These are phyloP conservation scores for Diarsia brunnea DNA, from an alignment of 2,888 invertebrate genomes.

Conservation along the genomic window DNA sequence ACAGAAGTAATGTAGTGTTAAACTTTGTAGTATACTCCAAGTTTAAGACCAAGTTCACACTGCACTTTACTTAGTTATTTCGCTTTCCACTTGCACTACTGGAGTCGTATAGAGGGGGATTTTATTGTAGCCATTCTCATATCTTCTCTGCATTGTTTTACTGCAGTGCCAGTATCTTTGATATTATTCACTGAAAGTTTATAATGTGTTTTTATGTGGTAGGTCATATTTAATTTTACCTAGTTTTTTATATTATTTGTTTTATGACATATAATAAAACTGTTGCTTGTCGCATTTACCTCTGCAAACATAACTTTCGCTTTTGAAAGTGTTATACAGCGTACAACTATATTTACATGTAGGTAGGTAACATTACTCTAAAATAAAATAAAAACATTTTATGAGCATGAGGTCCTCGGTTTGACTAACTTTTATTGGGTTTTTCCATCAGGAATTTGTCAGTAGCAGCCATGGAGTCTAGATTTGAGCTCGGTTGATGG, in stretches of 20 bases:
- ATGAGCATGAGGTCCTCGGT: too few relatives aligned
- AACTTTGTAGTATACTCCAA: constrained; percentile 39
- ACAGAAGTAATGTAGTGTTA: constrained; percentile 16
- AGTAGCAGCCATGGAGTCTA: too few relatives aligned
- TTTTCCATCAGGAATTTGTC: too few relatives aligned
- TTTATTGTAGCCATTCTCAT: constrained; percentile 52
- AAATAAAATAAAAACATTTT: too few relatives aligned
- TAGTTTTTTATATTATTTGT: not conserved
- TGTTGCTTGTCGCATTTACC: not conserved
- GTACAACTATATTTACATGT: too few relatives aligned
- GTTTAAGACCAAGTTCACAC: constrained; percentile 28
- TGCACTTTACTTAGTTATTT: constrained; percentile 47
- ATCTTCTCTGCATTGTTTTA: constrained; percentile 62
- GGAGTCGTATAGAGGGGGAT: constrained; percentile 47
- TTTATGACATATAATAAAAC: not conserved
- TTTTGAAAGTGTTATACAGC: too few relatives aligned
- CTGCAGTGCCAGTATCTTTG: constrained; percentile 35
- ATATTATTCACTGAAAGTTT: constrained; percentile 36
- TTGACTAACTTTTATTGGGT: too few relatives aligned
- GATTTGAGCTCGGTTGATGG: too few relatives aligned
- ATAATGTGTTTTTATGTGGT: constrained; percentile 25
- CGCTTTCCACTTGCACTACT: constrained; percentile 36
- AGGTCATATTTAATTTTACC: constrained; percentile 4
- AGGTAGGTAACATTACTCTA: too few relatives aligned
- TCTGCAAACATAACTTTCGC: too few relatives aligned